Conservation (phyloP, 2,888 invertebrate species). For the Adelognathus sp. region DNA sequence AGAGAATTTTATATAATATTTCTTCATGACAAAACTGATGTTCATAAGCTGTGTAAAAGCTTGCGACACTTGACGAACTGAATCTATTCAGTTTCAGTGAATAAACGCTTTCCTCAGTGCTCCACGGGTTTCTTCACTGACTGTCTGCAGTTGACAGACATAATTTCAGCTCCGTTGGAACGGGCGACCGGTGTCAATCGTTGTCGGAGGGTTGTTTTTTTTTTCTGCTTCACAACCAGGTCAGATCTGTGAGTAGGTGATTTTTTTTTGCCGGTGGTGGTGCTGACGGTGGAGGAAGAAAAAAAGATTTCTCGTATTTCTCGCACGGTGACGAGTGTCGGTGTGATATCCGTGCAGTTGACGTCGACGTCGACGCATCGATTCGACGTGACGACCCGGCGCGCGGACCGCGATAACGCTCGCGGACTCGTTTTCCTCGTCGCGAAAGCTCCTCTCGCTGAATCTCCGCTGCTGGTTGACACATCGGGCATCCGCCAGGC, state of each 20-base stretch:
- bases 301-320: background rate
- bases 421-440: slow-evolving; percentile 43
- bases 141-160: background rate
- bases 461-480: slow-evolving; percentile 47
- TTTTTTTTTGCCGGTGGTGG: too few species aligned
- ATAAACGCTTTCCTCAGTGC: too few species aligned
- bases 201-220: background rate
- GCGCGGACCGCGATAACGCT: slow-evolving; percentile 52
- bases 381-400: slow-evolving; percentile 56
- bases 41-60: too few species aligned
- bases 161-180: background rate
- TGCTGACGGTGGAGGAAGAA: background rate
- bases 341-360: slow-evolving; percentile 37
- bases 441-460: slow-evolving; percentile 33
- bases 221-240: background rate
- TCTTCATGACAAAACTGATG: too few species aligned
- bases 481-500: slow-evolving; percentile 43
- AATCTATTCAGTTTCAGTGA: too few species aligned
- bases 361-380: slow-evolving; percentile 52
- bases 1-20: too few species aligned
- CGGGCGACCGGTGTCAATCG: background rate
- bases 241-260: background rate
- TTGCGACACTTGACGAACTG: too few species aligned
- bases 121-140: background rate
- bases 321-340: background rate